Evolutionary conservation across 1,140 invertebrate genomes (phyloP).

Genomic region (Drosophila punjabiensis): DNA sequence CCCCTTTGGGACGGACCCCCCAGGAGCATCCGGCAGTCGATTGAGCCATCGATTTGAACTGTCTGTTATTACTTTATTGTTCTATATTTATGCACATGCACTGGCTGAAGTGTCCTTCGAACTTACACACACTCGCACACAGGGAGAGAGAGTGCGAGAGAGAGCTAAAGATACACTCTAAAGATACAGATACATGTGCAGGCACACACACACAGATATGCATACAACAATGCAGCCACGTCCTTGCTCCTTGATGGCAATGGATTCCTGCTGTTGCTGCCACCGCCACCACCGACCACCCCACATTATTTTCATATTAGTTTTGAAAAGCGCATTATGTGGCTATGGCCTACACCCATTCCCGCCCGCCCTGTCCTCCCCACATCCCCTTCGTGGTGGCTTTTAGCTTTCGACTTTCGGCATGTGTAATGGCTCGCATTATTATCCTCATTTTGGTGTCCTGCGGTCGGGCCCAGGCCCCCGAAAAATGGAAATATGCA

Average conservation of each 20-base stretch:
- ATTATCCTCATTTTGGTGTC: constrained; percentile 37
- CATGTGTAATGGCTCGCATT: constrained; percentile 50
- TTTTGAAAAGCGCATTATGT: constrained; percentile 75
- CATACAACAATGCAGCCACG: constrained; percentile 38
- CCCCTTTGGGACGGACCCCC: not conserved
- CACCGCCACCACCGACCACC: not conserved
- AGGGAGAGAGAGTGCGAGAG: not conserved
- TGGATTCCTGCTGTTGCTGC: constrained; percentile 16
- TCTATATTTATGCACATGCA: constrained; percentile 54
- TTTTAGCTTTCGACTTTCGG: constrained; percentile 20
- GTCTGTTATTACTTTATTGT: constrained; percentile 57
- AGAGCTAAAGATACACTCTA: not conserved
- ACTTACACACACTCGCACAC: constrained; percentile 7
- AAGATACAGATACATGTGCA: not conserved
- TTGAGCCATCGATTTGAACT: constrained; percentile 45
- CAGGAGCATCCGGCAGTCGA: constrained; percentile 11
- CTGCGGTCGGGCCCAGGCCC: constrained; percentile 13
- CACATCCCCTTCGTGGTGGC: not conserved
- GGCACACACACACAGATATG: not conserved
- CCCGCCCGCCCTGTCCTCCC: not conserved
- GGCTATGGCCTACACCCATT: not conserved
- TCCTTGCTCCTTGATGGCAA: constrained; percentile 54
- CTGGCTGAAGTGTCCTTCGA: constrained; percentile 39
- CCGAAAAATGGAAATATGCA: constrained; percentile 28
- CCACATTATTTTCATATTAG: constrained; percentile 71